Evolutionary conservation across 2,888 invertebrate genomes (phyloP).

Genomic region (Bellardia pandia): DNA sequence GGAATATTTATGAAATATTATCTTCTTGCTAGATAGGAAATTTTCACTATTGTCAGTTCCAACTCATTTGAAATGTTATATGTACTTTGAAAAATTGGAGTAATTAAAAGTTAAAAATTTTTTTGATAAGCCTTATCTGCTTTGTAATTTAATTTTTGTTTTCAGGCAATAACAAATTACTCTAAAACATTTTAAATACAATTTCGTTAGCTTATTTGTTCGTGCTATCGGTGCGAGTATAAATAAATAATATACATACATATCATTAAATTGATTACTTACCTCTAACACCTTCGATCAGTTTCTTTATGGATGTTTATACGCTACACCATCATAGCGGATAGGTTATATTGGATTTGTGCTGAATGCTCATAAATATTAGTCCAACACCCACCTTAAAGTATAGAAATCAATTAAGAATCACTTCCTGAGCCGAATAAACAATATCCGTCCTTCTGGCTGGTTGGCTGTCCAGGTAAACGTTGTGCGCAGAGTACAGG

Average conservation of each 20-base stretch:
- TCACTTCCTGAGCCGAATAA: no score
- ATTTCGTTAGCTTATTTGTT: slow-evolving; percentile 21
- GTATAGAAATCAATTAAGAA: no score
- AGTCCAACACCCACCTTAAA: no score
- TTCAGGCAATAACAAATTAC: not conserved
- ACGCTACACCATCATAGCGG: not conserved
- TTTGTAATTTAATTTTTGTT: not conserved
- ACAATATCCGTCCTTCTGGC: no score
- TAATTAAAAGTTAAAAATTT: not conserved
- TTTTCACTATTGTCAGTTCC: no score
- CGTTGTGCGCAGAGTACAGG: no score
- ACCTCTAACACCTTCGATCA: slow-evolving; percentile 30
- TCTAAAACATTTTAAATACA: not conserved
- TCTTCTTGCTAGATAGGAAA: no score
- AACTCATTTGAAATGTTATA: no score
- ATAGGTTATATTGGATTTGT: no score
- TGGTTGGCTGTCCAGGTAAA: no score
- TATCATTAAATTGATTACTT: slow-evolving; percentile 40
- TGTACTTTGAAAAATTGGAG: not conserved
- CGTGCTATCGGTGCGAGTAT: not conserved
- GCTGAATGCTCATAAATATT: no score
- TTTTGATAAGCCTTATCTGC: slow-evolving; percentile 33
- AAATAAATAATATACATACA: slow-evolving; percentile 34
- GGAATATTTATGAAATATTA: no score
- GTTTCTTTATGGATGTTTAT: slow-evolving; percentile 1